phyloP scores from a whole-genome alignment of 2,888 invertebrate genomes.

The Erebia aethiops region DNA sequence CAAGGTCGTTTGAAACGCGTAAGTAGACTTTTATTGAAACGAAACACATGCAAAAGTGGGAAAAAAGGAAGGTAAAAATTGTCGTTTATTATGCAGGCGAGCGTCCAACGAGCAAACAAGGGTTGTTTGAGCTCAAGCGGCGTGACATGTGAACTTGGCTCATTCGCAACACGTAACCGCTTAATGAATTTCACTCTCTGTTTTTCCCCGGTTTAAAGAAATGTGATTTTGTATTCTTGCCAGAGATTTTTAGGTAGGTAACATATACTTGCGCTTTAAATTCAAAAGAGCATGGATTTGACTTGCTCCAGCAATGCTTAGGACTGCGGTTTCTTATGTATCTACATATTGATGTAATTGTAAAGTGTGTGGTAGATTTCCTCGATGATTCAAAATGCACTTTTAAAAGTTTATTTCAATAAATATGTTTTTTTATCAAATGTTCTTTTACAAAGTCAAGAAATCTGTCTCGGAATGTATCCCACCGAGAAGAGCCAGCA shows the following conservation, averaged over 20 bases:
- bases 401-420: no score
- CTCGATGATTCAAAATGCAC: no score
- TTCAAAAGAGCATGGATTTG: no score
- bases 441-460: no score
- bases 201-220: slow-evolving; percentile 17
- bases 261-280: no score
- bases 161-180: slow-evolving; percentile 47
- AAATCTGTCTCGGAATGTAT: no score
- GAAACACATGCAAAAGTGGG: slow-evolving; percentile 19
- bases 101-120: slow-evolving; percentile 44
- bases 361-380: no score
- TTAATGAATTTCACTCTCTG: slow-evolving; percentile 44
- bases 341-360: no score
- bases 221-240: background rate
- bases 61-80: slow-evolving; percentile 16
- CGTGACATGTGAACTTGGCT: slow-evolving; percentile 47
- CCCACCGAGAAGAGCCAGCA: no score
- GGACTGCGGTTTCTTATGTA: no score
- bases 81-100: slow-evolving; percentile 45
- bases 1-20: background rate
- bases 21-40: slow-evolving; percentile 21
- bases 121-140: slow-evolving; percentile 40
- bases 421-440: no score
- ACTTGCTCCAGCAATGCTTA: no score
- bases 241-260: background rate